Percentiles rank a stretch among this genome's conserved stretches.
Evolutionary conservation across 2,797 vertebrate species (phyloP).

Genomic region (Arnoldichthys spilopterus): DNA sequence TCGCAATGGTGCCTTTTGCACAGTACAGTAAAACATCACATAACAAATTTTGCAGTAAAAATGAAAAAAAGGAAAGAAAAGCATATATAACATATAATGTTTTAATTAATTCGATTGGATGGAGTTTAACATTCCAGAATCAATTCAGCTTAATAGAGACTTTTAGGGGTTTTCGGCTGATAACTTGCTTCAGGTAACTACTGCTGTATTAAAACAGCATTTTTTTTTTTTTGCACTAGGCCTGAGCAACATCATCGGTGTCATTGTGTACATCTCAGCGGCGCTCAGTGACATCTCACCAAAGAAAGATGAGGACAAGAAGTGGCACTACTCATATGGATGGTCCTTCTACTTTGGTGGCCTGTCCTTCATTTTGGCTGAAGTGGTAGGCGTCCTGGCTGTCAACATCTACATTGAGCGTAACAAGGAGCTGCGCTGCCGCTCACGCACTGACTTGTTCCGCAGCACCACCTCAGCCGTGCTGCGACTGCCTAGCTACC

Average conservation of each 20-base stretch:
- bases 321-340: constrained; percentile 93
- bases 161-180: neutral
- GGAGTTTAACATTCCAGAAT: neutral
- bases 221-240: constrained; percentile 67
- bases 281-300: constrained; percentile 91
- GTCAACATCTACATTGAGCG: constrained; percentile 96
- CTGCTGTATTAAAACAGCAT: neutral
- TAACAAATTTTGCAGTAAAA: too few relatives aligned
- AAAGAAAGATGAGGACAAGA: constrained; percentile 91
- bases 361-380: constrained; percentile 92
- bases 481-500: constrained; percentile 89
- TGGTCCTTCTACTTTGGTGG: constrained; percentile 97
- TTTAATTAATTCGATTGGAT: too few relatives aligned
- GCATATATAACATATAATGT: too few relatives aligned
- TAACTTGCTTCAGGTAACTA: neutral
- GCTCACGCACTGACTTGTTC: constrained; percentile 88
- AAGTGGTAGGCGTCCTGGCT: constrained; percentile 92
- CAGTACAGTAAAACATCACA: too few relatives aligned
- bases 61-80: too few relatives aligned
- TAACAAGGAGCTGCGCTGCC: constrained; percentile 91
- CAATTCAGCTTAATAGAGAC: neutral
- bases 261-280: constrained; percentile 94
- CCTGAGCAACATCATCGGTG: constrained; percentile 95
- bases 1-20: too few relatives aligned
- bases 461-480: constrained; percentile 86